Evolutionary conservation across 2,797 vertebrate genomes (phyloP).

Genomic region (Myripristis murdjan): DNA sequence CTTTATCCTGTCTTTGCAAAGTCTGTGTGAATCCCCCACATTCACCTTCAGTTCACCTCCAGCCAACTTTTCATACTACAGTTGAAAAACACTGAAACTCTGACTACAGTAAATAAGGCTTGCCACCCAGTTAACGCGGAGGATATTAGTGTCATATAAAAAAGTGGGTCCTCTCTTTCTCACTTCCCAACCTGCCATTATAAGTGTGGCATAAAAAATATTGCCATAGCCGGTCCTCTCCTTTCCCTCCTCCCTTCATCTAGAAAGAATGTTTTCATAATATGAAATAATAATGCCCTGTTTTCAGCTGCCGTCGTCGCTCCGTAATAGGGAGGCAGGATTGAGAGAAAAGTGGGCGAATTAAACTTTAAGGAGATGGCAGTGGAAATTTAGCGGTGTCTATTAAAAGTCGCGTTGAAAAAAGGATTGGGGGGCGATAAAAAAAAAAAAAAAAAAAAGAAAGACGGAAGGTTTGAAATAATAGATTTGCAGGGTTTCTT

Average conservation of each 20-base stretch:
- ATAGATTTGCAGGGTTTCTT: conserved; percentile 74
- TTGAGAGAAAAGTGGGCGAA: conserved; percentile 71
- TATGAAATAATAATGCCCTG: conserved; percentile 85
- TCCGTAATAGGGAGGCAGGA: conserved; percentile 70
- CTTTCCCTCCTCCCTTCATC: conserved; percentile 52
- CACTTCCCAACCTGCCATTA: conserved; percentile 66
- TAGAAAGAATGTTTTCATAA: conserved; percentile 73
- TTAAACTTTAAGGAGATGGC: conserved; percentile 84
- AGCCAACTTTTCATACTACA: conserved; percentile 38
- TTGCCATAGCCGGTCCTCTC: conserved; percentile 41
- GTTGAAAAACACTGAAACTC: conserved; percentile 36
- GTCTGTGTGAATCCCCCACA: conserved; percentile 6
- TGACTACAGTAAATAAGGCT: conserved; percentile 46
- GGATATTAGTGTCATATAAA: conserved; percentile 65
- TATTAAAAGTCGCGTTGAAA: conserved; percentile 82
- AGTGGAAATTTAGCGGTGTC: conserved; percentile 79
- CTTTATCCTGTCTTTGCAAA: conserved; percentile 11
- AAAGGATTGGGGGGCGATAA: conserved; percentile 18
- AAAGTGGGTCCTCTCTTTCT: conserved; percentile 53
- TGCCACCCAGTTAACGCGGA: conserved; percentile 44
- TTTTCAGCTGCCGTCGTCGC: conserved; percentile 75
- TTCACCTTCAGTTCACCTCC: conserved; percentile 50
- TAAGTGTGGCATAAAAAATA: conserved; percentile 65
- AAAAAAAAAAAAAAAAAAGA: conserved; percentile 25
- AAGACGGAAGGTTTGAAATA: conserved; percentile 82